Evolutionary conservation across 2,888 invertebrate genomes (phyloP), one percentile per base, ranked within the genome.

Genomic region (Noctua pronuba): DNA sequence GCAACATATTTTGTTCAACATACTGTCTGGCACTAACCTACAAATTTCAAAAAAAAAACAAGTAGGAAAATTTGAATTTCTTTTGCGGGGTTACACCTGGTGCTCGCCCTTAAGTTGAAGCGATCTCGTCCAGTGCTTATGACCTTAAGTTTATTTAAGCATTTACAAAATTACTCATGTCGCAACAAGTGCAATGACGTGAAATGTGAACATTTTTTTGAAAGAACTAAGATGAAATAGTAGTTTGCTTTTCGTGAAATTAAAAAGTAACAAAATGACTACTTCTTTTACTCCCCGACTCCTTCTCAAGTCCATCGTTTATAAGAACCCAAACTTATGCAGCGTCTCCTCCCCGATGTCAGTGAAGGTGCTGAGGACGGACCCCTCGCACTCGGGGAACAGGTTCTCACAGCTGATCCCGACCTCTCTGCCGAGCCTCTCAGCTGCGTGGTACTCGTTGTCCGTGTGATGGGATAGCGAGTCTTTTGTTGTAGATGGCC

Each of bases 371-470:
- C 97, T 97, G 76, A 97, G 92, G n/a, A 97, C 92, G 67, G 97
- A 97, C 1, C 95, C 95, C 80, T 97, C 95, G 89, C 98, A 98
- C 89, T 97, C 97, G 0, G 98, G 97, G 93, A 97, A 98, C 83
- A 97, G 91, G 49, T 93, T 93, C 87, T 97, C 97, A 89, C 98
- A 97, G 85, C 93, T 97, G 65, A 95, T 95, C 41, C 95, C 97
- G 0, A 91, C 91, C 79, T 95, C 94, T 88, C 97, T 97, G 7
- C 98, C 98, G 7, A 98, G 92, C 78, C 97, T 94, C 92, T 98
- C 98, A 0, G 98, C 98, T 6, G 98, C 97, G 71, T 97, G 97
- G 92, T 98, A 98, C 91, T 98, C 98, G 85, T 97, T 97, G 93
- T 98, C 98, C 0, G 97, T 96, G 91, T 98, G 97, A 80, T 97